A percentile compares a stretch with the other conserved stretches of the same genome.
phyloP scores from a whole-genome alignment of 2,888 invertebrate species.

The Chloromyia formosa region DNA sequence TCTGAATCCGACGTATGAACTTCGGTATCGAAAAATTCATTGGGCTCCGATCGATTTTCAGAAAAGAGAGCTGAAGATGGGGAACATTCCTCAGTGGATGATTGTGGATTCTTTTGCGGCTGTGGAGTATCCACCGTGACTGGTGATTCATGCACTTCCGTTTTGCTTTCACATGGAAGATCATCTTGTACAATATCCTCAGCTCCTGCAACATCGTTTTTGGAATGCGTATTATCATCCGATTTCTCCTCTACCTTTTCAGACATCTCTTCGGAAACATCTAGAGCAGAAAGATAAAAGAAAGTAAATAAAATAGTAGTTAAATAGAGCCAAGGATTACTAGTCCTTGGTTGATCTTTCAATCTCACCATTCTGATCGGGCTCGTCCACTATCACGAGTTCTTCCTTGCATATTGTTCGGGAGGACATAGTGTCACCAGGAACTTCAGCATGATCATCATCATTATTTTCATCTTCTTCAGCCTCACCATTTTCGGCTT shows the following conservation, averaged over 20 bases:
- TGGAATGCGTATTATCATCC: not conserved
- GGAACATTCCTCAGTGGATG: not conserved
- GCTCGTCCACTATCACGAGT: not conserved
- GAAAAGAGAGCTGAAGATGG: slow-evolving; percentile 15
- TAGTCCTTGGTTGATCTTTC: too few species aligned
- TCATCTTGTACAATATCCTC: not conserved
- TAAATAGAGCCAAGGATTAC: too few species aligned
- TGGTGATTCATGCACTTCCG: not conserved
- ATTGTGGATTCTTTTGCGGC: too few species aligned
- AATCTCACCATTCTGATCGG: too few species aligned
- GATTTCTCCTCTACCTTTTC: not conserved
- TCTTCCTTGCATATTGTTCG: slow-evolving; percentile 4
- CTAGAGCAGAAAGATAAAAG: not conserved
- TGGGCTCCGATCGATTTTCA: slow-evolving; percentile 31
- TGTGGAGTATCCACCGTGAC: too few species aligned
- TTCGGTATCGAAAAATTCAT: slow-evolving; percentile 30
- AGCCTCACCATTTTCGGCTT: not conserved
- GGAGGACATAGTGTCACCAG: not conserved
- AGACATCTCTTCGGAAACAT: not conserved
- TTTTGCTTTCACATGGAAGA: not conserved
- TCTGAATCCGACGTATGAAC: not conserved
- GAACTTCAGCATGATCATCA: not conserved
- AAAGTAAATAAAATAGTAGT: not conserved
- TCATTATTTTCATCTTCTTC: not conserved
- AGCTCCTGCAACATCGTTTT: not conserved